Base-by-base conservation (phyloP, 2,113 vertebrate species). In the Campylomormyrus numenius region DNA sequence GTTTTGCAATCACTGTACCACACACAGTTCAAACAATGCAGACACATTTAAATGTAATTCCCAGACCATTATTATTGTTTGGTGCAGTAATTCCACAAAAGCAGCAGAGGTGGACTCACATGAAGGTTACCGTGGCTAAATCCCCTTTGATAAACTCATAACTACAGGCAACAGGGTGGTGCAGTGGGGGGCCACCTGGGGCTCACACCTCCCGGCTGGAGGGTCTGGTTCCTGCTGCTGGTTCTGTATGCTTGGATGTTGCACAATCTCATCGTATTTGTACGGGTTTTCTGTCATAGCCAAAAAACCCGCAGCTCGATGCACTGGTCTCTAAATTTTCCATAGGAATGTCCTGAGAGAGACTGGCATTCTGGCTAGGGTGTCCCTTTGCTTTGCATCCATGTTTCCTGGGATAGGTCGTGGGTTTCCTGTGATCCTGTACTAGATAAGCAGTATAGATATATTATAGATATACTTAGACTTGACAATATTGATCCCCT, bases 1-100 rank as follows among this genome's bases (percentile, higher is more conserved):
- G 49, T 56, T 89, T 84, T 31, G 58, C 66, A 88, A 88, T 46
- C 62, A 74, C 62, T 48, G 45, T 88, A 88, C 62, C 62, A 49
- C 66, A 70, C 62, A 88, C 5, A 88, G 58, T 74, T 46, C 42
- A 74, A 58, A 88, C 62, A 50, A 48, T 45, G 66, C 88, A 35
- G 39, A 19, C 62, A 45, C 87, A 27, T 88, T 88, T 62, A 88
- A 66, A 88, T 24, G 21, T 88, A 42, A 88, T 66, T 88, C 56
- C 87, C 42, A 88, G 31, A 13, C 66, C 35, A n/a, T 74, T 89
- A 74, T 46, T 50, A 46, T 50, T 48, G 48, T 50, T 50, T 86
- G 84, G 45, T 27, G 45, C 6, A 24, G n/a, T n/a, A 5, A n/a
- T n/a, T 50, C 84, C 49, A 80, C 46, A 89, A 10, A 89, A 42